Conservation (phyloP, 2,888 invertebrate genomes). For the Eremobia ochroleuca region DNA sequence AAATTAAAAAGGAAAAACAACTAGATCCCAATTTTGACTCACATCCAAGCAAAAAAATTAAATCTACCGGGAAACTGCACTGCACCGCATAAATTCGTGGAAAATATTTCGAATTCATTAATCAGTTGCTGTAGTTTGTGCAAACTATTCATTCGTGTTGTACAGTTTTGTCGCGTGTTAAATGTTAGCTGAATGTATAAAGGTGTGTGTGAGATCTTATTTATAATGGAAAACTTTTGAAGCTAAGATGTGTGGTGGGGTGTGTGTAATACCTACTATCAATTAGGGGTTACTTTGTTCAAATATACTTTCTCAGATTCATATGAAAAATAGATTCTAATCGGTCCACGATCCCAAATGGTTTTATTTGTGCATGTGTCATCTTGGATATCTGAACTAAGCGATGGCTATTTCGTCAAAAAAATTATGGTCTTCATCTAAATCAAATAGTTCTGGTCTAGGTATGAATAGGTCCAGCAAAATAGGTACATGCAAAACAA, state of each 20-base stretch:
- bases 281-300: background rate
- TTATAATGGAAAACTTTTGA: background rate
- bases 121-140: constrained; percentile 48
- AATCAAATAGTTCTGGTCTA: background rate
- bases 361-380: too few species aligned
- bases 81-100: constrained; percentile 38
- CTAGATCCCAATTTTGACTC: constrained; percentile 19
- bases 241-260: background rate
- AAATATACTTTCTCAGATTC: background rate
- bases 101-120: constrained; percentile 58
- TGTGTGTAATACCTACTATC: too few species aligned
- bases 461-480: too few species aligned
- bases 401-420: background rate
- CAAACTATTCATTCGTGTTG: constrained; percentile 46
- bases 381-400: too few species aligned
- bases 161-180: constrained; percentile 31
- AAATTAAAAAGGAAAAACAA: constrained; percentile 23
- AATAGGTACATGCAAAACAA: background rate
- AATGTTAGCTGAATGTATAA: constrained; percentile 14
- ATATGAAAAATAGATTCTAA: background rate
- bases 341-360: background rate
- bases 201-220: background rate
- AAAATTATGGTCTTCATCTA: background rate
- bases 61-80: constrained; percentile 40
- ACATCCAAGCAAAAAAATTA: constrained; percentile 30